Evolutionary conservation across 2,797 vertebrate species (phyloP).

Genomic region (Lepilemur septentrionalis): DNA sequence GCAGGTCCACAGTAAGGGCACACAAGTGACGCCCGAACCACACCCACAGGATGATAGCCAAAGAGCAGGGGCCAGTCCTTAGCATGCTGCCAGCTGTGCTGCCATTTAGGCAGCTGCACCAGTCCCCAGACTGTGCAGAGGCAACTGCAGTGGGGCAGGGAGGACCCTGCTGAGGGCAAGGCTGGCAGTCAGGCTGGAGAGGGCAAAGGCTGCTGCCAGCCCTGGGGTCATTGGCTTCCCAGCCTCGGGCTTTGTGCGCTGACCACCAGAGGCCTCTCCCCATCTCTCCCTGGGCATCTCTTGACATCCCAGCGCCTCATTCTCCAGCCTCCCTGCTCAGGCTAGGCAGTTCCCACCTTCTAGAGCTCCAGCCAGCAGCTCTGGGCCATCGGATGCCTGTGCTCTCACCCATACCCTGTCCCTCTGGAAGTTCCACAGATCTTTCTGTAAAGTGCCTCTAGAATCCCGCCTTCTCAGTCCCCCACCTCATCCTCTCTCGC

Average conservation of each 20-base stretch:
- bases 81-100: background rate
- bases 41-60: background rate
- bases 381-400: rapidly evolving
- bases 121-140: background rate
- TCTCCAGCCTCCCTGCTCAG: background rate
- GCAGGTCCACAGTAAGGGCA: background rate
- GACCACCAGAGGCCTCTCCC: rapidly evolving
- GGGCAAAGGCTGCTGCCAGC: no score
- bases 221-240: background rate
- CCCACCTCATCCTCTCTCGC: background rate
- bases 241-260: rapidly evolving
- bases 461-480: background rate
- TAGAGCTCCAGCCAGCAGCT: background rate
- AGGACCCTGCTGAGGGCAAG: background rate
- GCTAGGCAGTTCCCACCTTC: background rate
- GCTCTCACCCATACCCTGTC: background rate
- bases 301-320: background rate
- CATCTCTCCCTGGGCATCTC: background rate
- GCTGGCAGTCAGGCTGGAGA: rapidly evolving
- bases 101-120: background rate
- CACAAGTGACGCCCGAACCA: no score
- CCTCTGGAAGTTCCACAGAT: background rate
- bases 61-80: background rate
- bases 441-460: background rate
- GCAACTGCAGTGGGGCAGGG: background rate